Evolutionary conservation across 2,888 invertebrate species (phyloP).

Genomic region (Melieria omissa): DNA sequence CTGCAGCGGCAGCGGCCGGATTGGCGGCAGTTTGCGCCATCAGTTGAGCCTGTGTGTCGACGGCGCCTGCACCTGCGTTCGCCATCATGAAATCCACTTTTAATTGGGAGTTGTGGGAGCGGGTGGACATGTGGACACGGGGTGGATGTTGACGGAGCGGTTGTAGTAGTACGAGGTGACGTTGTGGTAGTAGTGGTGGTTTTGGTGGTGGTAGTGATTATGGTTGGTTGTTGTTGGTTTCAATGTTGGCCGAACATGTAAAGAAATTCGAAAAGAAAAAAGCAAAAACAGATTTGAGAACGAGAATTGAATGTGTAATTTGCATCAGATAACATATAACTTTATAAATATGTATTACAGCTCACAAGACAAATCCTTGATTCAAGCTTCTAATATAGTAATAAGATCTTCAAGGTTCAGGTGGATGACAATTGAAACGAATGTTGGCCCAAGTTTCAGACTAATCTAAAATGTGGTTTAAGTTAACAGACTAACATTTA

Average conservation of each 20-base stretch:
- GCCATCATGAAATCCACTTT: constrained; percentile 66
- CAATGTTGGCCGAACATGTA: not conserved
- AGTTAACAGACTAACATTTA: too few relatives aligned
- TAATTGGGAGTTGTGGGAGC: constrained; percentile 5
- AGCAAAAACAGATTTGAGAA: not conserved
- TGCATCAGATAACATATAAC: too few relatives aligned
- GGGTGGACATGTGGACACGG: not conserved
- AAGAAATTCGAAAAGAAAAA: not conserved
- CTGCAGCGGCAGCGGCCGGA: constrained; percentile 59
- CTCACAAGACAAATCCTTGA: too few relatives aligned
- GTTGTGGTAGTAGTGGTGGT: not conserved
- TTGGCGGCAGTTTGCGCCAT: constrained; percentile 55
- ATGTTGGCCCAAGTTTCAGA: too few relatives aligned
- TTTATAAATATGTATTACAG: too few relatives aligned
- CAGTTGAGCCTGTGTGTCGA: constrained; percentile 58
- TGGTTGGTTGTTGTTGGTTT: not conserved
- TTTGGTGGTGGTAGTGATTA: constrained; percentile 1
- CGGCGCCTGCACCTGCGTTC: constrained; percentile 60
- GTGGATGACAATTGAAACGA: too few relatives aligned
- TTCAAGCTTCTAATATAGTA: too few relatives aligned
- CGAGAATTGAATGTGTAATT: too few relatives aligned
- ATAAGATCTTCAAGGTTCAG: too few relatives aligned
- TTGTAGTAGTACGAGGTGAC: not conserved
- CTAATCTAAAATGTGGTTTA: too few relatives aligned
- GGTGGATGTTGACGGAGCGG: not conserved